phyloP scores from a whole-genome alignment of 2,113 vertebrate genomes.

The Microtus ochrogaster region DNA sequence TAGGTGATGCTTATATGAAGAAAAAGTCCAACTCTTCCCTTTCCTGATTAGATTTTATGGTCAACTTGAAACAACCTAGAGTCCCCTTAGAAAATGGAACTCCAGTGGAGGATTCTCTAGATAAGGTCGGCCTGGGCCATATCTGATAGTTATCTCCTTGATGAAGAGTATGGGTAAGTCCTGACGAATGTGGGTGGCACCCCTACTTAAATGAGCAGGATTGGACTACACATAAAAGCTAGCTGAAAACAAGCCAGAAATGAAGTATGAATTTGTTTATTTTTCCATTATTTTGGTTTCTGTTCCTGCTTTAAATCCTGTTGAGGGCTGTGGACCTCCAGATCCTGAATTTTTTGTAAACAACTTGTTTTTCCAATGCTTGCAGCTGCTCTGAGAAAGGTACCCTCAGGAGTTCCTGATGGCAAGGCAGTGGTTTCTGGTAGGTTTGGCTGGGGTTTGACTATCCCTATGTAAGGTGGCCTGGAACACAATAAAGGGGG shows the following conservation, averaged over 20 bases:
- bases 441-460: too few species aligned
- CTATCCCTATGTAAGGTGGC: too few species aligned
- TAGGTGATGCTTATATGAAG: not conserved
- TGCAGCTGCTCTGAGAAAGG: too few species aligned
- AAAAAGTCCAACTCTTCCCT: not conserved
- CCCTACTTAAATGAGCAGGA: too few species aligned
- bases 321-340: too few species aligned
- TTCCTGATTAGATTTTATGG: not conserved
- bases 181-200: not conserved
- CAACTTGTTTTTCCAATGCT: too few species aligned
- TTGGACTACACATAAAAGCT: not conserved
- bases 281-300: not conserved
- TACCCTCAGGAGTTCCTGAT: too few species aligned
- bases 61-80: not conserved
- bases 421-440: too few species aligned
- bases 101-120: not conserved
- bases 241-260: not conserved
- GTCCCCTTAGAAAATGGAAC: not conserved
- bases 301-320: too few species aligned
- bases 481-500: too few species aligned
- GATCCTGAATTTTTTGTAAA: too few species aligned
- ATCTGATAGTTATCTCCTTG: not conserved
- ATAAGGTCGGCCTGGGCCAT: too few species aligned
- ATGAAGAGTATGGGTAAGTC: not conserved
- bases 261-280: not conserved